phyloP scores from a whole-genome alignment of 2,113 vertebrate species.

The Lates calcarifer region DNA sequence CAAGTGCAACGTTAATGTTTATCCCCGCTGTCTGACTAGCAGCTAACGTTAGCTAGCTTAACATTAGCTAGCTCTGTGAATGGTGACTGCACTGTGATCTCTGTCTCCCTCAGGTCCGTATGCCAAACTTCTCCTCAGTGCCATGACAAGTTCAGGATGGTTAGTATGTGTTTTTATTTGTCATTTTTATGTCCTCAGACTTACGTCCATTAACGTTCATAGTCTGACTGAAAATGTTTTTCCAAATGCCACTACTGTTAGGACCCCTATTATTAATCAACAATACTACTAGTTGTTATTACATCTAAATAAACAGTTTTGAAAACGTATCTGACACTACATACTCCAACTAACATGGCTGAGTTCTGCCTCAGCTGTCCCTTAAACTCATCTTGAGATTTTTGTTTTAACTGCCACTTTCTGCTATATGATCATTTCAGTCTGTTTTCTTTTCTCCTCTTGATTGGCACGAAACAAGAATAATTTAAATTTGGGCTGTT shows the following conservation, averaged over 20 bases:
- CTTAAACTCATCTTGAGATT: too few relatives aligned
- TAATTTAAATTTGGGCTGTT: not conserved
- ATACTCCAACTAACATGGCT: not conserved
- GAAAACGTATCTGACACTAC: not conserved
- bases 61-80: not conserved
- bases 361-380: not conserved
- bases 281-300: not conserved
- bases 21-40: not conserved
- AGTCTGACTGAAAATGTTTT: too few relatives aligned
- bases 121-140: conserved; percentile 93
- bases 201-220: too few relatives aligned
- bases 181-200: not conserved
- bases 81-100: not conserved
- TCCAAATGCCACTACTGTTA: not conserved
- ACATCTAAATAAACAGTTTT: too few relatives aligned
- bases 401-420: too few relatives aligned
- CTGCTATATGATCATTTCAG: not conserved
- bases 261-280: not conserved
- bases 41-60: not conserved
- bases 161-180: conserved; percentile 74
- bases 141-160: conserved; percentile 96
- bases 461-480: not conserved
- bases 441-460: not conserved
- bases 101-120: conserved; percentile 87
- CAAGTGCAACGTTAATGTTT: not conserved